Base-by-base conservation (phyloP, 2,888 invertebrate genomes). In the Drosophila nr. fundita region DNA sequence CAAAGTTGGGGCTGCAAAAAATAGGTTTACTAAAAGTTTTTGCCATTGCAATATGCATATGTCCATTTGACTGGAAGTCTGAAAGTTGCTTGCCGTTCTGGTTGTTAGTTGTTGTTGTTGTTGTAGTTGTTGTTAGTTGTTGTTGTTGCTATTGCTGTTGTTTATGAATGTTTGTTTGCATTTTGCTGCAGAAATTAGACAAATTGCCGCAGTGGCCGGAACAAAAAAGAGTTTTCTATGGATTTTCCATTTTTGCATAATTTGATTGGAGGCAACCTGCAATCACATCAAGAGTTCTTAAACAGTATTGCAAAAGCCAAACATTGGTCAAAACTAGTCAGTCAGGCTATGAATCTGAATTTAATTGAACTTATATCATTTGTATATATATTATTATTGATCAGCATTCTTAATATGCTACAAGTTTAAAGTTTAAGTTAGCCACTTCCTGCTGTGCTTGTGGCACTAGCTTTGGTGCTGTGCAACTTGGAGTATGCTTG, bases 401-500 rank as follows among this genome's bases (percentile, higher is more conserved):
- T 6, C 7, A n/a, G 11, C n/a, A 6, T 30, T 13, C 27, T 5
- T 6, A 21, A 24, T 24, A 7, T 6, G 24, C 4, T 18, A 1
- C 0, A 27, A 27, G 18, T 27, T 38, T 2, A 54, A 36, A 29
- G 4, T 30, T 57, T n/a, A n/a, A n/a, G 2, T n/a, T 18, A 15
- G 27, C 18, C 11, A 27, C 18, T 38, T 40, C 2, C 42, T 21
- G 53, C 29, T 27, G 10, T 32, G 32, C 11, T 11, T 11, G 32
- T 10, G 55, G 45, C 18, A 27, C 15, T 50, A 21, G 45, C 38
- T n/a, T 58, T 81, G 6, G 21, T 42, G 66, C n/a, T 68, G 79
- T 58, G 59, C 73, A 71, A 58, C 82, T 74, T 38, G 59, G 82
- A 85, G 80, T 82, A 76, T 82, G 80, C 85, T 87, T 87, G 79